Base-by-base conservation (phyloP, 1,140 invertebrate genomes). In the Magallana ariakensis region DNA sequence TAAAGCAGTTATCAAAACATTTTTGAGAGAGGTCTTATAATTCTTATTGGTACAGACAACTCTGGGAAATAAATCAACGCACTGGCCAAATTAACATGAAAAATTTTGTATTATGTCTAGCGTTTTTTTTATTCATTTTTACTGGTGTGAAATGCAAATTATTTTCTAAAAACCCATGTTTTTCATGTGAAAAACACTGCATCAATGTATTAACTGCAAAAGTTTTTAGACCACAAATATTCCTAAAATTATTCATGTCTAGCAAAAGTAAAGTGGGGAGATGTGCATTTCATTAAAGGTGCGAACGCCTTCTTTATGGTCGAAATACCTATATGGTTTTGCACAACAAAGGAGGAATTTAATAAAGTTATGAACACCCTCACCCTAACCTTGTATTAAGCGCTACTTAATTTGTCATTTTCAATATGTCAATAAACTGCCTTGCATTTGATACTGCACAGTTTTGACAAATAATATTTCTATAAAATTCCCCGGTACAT, bases 311-410 rank as follows among this genome's bases (percentile, higher is more conserved):
- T 75, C 66, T 75, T 19, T 26, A 75, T 22, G 33, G 33, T 26
- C 62, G 7, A 22, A 33, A 26, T 19, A 60, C n/a, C 33, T 46
- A 46, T 46, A 46, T 75, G 22, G 66, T 10, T 26, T 75, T 75
- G 66, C 66, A 26, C 66, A 26, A 75, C 66, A 75, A 33, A 75
- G 33, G 19, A 75, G 22, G 66, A 75, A 75, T 75, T 75, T 75
- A 75, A 75, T 75, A 75, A 75, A 75, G 9, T 75, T 75, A 13
- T 75, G 33, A 75, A 26, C 22, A 75, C 33, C 22, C 22, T 33
- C 66, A 19, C 66, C 66, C 33, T 33, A 75, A 75, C 66, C 66
- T 10, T 13, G 33, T 26, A 13, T 26, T 75, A 75, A 75, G 9
- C 22, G 33, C 13, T 75, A 26, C 66, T 75, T 75, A 33, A 75